Percentiles rank a stretch among this genome's conserved stretches.
These are phyloP conservation scores for Brachionus rubens DNA, from an alignment of 1,140 invertebrate genomes.

Conservation along the genomic window DNA sequence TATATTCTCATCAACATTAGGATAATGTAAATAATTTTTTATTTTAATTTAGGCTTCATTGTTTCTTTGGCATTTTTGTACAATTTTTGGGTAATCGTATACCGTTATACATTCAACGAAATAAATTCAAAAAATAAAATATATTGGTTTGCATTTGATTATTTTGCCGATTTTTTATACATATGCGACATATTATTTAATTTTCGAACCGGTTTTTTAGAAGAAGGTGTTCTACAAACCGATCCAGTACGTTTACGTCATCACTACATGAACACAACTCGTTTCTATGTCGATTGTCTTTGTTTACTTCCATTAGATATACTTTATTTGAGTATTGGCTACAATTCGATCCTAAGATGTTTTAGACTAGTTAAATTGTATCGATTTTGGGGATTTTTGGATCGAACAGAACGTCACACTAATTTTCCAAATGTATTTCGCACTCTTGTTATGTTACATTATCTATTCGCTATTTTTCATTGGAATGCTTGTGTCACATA, in stretches of 20 bases:
- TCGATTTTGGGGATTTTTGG: constrained; percentile 96
- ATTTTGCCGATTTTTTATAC: constrained; percentile 91
- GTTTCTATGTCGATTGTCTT: constrained; percentile 96
- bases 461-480: constrained; percentile 95
- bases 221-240: constrained; percentile 92
- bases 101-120: constrained; percentile 92
- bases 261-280: constrained; percentile 97
- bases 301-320: constrained; percentile 94
- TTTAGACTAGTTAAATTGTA: constrained; percentile 97
- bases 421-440: constrained; percentile 97
- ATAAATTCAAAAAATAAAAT: constrained; percentile 72
- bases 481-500: constrained; percentile 98
- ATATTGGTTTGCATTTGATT: constrained; percentile 93
- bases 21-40: too few relatives aligned
- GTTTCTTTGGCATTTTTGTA: constrained; percentile 95
- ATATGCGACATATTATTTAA: constrained; percentile 92
- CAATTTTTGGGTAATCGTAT: constrained; percentile 94
- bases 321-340: constrained; percentile 93
- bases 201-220: constrained; percentile 90
- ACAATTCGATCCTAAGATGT: constrained; percentile 91
- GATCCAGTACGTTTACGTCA: constrained; percentile 84
- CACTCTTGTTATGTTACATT: constrained; percentile 85
- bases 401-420: constrained; percentile 92
- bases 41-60: constrained; percentile 71
- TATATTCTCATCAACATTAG: too few relatives aligned